Conservation (phyloP, 2,888 invertebrate species). For the Arrhopalites spinosus region DNA sequence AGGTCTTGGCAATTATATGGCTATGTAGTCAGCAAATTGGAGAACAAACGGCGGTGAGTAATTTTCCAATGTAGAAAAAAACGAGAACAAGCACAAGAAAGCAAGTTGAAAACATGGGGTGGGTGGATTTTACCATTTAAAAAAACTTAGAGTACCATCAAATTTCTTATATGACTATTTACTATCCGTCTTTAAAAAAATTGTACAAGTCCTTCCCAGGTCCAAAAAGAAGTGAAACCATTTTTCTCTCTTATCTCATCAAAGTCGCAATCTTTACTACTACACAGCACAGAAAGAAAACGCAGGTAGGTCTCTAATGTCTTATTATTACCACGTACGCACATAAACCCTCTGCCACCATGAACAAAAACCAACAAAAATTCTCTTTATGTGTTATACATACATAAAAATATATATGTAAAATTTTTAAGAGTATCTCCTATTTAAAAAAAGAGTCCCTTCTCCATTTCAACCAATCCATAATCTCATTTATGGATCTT, state of each 20-base stretch:
- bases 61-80: neutral
- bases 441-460: neutral
- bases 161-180: too few species aligned
- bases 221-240: neutral
- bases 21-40: neutral
- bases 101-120: too few species aligned
- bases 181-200: neutral
- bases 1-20: neutral
- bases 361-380: neutral
- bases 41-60: neutral
- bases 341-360: neutral
- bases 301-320: neutral
- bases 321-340: neutral
- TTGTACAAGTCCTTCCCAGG: neutral
- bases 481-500: constrained; percentile 20
- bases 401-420: neutral
- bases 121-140: neutral
- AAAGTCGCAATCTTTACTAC: constrained; percentile 1
- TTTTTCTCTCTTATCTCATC: constrained; percentile 7
- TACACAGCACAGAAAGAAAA: too few species aligned
- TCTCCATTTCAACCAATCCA: neutral
- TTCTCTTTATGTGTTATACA: neutral
- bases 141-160: neutral
- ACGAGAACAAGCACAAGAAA: too few species aligned
- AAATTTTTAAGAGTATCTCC: neutral